Conservation (phyloP, 64 coral and sea anemone genomes). For the Porites lutea region DNA sequence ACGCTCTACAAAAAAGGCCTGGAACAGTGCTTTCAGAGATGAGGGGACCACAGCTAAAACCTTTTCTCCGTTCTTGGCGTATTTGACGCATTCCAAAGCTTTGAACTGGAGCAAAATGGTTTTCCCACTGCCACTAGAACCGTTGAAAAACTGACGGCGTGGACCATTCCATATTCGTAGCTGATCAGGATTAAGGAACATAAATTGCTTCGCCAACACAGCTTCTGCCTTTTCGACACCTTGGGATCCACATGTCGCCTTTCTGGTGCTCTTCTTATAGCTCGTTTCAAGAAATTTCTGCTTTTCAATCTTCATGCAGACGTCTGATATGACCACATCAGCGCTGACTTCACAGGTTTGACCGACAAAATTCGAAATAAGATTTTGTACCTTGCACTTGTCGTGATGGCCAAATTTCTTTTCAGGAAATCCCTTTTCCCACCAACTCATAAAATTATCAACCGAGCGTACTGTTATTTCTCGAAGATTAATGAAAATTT, state of each 20-base stretch:
- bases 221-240: not conserved
- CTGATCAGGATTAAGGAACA: conserved; percentile 37
- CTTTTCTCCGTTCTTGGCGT: not conserved
- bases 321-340: not conserved
- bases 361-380: conserved; percentile 11
- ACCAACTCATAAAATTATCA: not conserved
- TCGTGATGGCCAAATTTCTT: not conserved
- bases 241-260: not conserved
- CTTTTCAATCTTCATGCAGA: conserved; percentile 11
- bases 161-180: conserved; percentile 22
- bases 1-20: not conserved
- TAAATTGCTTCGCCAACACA: conserved; percentile 6
- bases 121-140: conserved; percentile 27
- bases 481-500: conserved; percentile 20
- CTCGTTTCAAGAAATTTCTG: conserved; percentile 28
- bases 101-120: conserved; percentile 46
- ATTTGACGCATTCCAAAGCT: conserved; percentile 15
- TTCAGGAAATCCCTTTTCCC: not conserved
- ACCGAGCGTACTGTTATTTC: not conserved
- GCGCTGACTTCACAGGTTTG: not conserved
- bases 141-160: conserved; percentile 11
- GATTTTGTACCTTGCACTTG: not conserved
- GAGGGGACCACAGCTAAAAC: conserved; percentile 8
- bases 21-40: conserved; percentile 1
- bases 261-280: not conserved